Base-by-base conservation (phyloP, 2,888 invertebrate species). In the Orgyia antiqua region DNA sequence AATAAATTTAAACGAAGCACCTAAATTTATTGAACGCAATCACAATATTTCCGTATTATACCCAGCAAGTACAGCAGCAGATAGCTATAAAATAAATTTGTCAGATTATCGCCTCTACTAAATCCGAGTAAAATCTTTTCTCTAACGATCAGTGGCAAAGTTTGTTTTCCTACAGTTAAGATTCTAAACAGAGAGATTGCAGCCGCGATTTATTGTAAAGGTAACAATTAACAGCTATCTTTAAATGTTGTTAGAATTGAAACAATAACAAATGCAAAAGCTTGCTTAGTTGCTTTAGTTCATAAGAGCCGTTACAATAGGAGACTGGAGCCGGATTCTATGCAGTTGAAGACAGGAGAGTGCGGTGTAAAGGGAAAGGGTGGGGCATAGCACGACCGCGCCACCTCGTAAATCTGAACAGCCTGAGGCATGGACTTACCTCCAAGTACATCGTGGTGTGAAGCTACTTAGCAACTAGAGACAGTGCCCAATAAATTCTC, bases 371-470 rank as follows among this genome's bases (percentile, higher is more conserved):
- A 39, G 41, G 43, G 43, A 46, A 44, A 48, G 58, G 65, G 65
- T 56, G 57, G 61, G 52, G 52, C 58, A 35, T 42, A 51, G 68
- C 68, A 76, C 71, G 69, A 70, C 62, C 65, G 64, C 60, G 67
- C 70, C 70, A 74, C 69, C 66, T 72, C 75, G 61, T 76, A 74
- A 76, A 76, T 75, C 68, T 68, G 67, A 56, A 52, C 57, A 53
- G 67, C 68, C 65, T 45, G 56, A 51, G 68, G 71, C 69, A 49
- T 46, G 50, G 58, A 54, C 56, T 64, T 50, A 57, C 59, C 44
- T 50, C 45, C 30, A 43, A 58, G 55, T 51, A 51, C 51, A 42
- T 53, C 52, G 45, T 47, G 48, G 49, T 48, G 51, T 52, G 46
- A 44, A 51, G 57, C 59, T 69, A 64, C 63, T 68, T 62, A 71